Conservation (phyloP, 2,797 vertebrate species). For the Arctocebus calabarensis region DNA sequence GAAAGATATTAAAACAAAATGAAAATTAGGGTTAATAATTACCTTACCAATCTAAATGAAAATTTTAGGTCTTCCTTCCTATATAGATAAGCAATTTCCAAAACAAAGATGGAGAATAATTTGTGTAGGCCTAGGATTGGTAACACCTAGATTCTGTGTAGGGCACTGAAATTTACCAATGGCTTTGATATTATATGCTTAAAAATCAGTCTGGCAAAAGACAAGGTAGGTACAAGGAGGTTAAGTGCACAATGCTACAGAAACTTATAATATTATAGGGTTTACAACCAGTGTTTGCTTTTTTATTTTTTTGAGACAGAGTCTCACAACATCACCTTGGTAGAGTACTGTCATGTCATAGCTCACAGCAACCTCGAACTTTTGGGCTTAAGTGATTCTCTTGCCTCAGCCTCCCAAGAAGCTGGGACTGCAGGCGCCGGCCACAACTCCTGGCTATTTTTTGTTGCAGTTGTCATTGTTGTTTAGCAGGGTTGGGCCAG, state of each 20-base stretch:
- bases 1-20: slow-evolving; percentile 78
- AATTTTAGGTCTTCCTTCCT: slow-evolving; percentile 4
- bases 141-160: slow-evolving; percentile 22
- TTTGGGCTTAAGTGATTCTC: no score
- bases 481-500: no score
- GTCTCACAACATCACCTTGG: no score
- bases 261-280: not conserved
- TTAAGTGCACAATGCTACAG: not conserved
- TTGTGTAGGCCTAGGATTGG: not conserved
- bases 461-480: no score
- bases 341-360: no score
- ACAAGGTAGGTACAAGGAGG: not conserved
- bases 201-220: slow-evolving; percentile 6
- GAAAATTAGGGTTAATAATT: not conserved
- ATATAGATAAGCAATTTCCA: slow-evolving; percentile 40
- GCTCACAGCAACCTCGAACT: no score
- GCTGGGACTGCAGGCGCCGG: no score
- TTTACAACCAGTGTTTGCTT: not conserved
- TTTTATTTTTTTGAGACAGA: no score
- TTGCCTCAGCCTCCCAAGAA: no score
- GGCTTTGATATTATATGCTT: slow-evolving; percentile 45
- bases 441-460: no score
- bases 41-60: slow-evolving; percentile 31
- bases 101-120: slow-evolving; percentile 47
- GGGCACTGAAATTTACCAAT: not conserved